phyloP scores from a whole-genome alignment of 2,888 invertebrate species.

The Lochmaea crataegi region DNA sequence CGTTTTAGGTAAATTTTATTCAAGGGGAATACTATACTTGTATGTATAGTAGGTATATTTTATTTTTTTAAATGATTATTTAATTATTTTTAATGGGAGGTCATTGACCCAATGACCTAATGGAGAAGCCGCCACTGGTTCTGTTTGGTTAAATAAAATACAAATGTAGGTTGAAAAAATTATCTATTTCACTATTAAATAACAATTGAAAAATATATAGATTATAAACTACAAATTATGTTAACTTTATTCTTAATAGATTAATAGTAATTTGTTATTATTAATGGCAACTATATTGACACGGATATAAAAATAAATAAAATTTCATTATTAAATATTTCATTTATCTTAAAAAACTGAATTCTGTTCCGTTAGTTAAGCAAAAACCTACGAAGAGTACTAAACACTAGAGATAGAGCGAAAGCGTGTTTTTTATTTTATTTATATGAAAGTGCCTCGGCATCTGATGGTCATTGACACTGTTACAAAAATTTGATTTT shows the following conservation, averaged over 20 bases:
- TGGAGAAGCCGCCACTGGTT: not conserved
- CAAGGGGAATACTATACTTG: no score
- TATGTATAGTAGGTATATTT: no score
- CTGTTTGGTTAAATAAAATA: not conserved
- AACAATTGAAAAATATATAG: not conserved
- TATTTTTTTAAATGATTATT: no score
- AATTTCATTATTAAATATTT: not conserved
- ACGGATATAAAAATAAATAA: constrained; percentile 25
- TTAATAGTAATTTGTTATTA: constrained; percentile 3
- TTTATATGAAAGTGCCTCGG: no score
- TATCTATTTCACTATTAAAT: constrained; percentile 1
- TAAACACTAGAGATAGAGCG: no score
- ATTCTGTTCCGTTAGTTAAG: not conserved
- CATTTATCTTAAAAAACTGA: not conserved
- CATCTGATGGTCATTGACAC: no score
- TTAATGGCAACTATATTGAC: constrained; percentile 36
- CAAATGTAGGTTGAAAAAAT: not conserved
- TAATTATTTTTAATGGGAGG: no score
- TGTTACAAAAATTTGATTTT: no score
- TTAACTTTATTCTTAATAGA: constrained; percentile 6
- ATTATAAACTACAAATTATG: constrained; percentile 10
- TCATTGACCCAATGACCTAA: no score
- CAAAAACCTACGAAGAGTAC: not conserved
- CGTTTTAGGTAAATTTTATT: no score
- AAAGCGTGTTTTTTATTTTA: no score